These are phyloP conservation scores for Geodia barretti DNA, from an alignment of 37 sponge, comb jelly and placozoan genomes.

Conservation along the genomic window DNA sequence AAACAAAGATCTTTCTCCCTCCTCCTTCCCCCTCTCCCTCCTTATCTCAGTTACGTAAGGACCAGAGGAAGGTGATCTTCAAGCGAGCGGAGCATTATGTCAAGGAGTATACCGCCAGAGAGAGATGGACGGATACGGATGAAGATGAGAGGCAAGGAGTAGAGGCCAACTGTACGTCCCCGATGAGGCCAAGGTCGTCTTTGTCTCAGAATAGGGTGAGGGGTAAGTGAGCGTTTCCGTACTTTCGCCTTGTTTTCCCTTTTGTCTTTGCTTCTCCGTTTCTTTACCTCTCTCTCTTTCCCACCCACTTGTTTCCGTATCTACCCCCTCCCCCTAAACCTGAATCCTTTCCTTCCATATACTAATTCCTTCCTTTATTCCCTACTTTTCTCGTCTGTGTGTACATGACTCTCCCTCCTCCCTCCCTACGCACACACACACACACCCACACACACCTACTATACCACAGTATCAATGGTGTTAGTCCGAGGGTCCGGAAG, in stretches of 20 bases:
- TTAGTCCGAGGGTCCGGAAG: constrained; percentile 89
- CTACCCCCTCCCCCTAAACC: no score
- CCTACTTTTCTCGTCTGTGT: background rate
- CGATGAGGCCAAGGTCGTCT: constrained; percentile 85
- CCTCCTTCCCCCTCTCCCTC: background rate
- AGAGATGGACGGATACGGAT: constrained; percentile 82
- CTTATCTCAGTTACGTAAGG: constrained; percentile 28
- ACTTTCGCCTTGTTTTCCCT: background rate
- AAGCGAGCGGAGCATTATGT: constrained; percentile 96
- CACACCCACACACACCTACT: background rate
- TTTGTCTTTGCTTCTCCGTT: background rate
- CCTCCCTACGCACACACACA: no score
- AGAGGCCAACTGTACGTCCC: constrained; percentile 89
- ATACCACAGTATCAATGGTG: constrained; percentile 88
- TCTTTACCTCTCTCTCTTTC: background rate
- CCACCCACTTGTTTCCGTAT: background rate
- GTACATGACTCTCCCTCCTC: background rate
- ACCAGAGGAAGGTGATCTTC: constrained; percentile 77
- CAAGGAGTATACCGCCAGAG: constrained; percentile 85
- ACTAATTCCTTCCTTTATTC: background rate
- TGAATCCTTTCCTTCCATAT: background rate
- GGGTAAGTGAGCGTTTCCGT: no score
- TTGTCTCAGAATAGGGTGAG: constrained; percentile 92
- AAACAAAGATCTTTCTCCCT: no score
- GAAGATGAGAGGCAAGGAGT: constrained; percentile 80